Conservation (phyloP, 2,797 vertebrate genomes). For the Bucorvus abyssinicus region DNA sequence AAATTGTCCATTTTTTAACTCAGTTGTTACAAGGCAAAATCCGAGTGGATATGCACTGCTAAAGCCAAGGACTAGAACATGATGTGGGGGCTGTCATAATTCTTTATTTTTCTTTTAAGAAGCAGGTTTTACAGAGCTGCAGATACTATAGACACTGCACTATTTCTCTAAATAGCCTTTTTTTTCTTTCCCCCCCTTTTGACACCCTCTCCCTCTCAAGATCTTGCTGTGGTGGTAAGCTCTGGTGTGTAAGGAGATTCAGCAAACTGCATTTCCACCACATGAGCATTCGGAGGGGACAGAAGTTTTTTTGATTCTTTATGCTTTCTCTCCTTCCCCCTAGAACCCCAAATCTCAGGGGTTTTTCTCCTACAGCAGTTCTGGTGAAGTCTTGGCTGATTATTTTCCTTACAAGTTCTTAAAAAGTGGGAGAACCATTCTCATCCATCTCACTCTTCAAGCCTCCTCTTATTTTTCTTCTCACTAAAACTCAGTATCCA, state of each 20-base stretch:
- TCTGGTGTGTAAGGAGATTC: not conserved
- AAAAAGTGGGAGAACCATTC: not conserved
- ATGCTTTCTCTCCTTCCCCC: rapidly evolving
- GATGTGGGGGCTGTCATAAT: not conserved
- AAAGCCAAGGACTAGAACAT: not conserved
- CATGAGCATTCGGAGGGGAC: not conserved
- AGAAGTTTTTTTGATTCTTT: not conserved
- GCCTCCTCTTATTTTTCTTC: not conserved
- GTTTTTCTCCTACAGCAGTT: not conserved
- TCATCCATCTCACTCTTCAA: not conserved
- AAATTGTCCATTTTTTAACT: not conserved
- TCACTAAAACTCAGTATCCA: not conserved
- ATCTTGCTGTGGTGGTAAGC: not conserved
- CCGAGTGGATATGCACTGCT: not conserved
- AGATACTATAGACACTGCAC: not conserved
- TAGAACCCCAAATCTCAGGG: not conserved
- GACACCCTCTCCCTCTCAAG: not conserved
- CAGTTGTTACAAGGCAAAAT: rapidly evolving
- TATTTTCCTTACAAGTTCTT: not conserved
- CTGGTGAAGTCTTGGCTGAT: not conserved
- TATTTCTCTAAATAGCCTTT: not conserved
- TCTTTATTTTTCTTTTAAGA: not conserved
- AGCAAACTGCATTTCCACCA: not conserved
- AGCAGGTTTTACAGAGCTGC: not conserved
- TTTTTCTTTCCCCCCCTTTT: not conserved